Evolutionary conservation across 2,797 vertebrate species (phyloP), one percentile per base, ranked within the genome.

Genomic region (Amphiprion clarkii): DNA sequence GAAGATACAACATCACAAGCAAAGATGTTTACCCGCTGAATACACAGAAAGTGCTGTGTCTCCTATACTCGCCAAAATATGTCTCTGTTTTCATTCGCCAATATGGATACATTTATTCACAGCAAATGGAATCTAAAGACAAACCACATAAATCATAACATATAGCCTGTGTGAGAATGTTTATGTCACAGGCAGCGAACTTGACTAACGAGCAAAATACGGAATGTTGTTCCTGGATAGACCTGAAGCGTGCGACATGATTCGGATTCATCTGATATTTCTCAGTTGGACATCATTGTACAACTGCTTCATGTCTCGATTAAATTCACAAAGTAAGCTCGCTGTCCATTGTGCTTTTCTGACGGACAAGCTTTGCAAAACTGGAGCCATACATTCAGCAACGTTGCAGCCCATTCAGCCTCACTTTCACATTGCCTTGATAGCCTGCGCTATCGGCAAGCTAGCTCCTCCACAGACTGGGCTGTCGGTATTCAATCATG

Each of bases 401-500:
- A 58, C 8, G 21, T 36, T 64, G 31, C 27, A 4, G 23, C 73
- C 60, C 56, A 8, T 54, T 67, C 6, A 48, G 46, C 48, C 31
- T 72, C 8, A 51, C 7, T 67, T 60, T 6, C 70, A 58, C 31
- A 51, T 6, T 27, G 25, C 11, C 40, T 67, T 10, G 29, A 56
- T 17, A 74, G 51, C 36, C 58, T 65, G 29, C 0, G 82, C 71
- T 82, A 51, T 40, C 62, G 59, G 33, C 55, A 49, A 61, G 76
- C 67, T 87, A 83, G 84, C 82, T 70, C 46, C 61, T 56, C 53
- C 6, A 19, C 21, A 76, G 49, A 69, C 44, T 52, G 61, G 42
- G 36, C 66, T 87, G 56, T 74, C 71, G 74, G 74, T 40, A 67
- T 76, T 90, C 84, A 91, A 87, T 92, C 88, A 90, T 77, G 31